Evolutionary conservation across 2,797 vertebrate genomes (phyloP).

Genomic region (Enteromius thamalakanensis): DNA sequence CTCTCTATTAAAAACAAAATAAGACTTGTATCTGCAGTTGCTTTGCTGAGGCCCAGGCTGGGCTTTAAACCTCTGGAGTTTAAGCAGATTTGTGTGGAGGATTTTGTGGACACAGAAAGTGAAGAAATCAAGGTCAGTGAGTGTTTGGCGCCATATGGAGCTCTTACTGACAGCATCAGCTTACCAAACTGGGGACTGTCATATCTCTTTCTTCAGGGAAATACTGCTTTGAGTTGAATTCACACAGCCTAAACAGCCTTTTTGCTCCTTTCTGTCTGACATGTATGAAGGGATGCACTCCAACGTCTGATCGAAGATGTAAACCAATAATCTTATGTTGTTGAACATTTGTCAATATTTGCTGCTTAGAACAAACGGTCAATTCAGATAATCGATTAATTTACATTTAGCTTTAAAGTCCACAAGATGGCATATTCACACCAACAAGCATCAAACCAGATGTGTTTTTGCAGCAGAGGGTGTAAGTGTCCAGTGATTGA

Average conservation of each 20-base stretch:
- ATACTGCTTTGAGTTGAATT: background rate
- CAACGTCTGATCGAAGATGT: background rate
- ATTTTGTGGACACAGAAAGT: conserved; percentile 10
- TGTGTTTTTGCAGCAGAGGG: background rate
- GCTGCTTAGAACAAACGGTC: background rate
- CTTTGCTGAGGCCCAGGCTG: background rate
- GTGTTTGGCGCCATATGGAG: conserved; percentile 47
- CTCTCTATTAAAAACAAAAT: background rate
- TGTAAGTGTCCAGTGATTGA: background rate
- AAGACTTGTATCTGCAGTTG: background rate
- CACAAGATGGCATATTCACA: background rate
- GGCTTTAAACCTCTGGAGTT: conserved; percentile 18
- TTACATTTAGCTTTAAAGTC: background rate
- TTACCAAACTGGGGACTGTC: background rate
- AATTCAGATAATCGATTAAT: background rate
- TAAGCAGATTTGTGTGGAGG: conserved; percentile 34
- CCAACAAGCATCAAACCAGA: background rate
- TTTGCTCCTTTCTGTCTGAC: background rate
- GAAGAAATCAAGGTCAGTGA: conserved; percentile 37
- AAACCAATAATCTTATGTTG: background rate
- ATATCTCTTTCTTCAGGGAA: background rate
- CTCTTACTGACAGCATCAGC: conserved; percentile 27
- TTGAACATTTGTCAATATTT: background rate
- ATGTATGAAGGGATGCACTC: background rate
- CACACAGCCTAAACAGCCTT: background rate